phyloP scores from a whole-genome alignment of 2,113 vertebrate genomes.

The Thamnaconus septentrionalis region DNA sequence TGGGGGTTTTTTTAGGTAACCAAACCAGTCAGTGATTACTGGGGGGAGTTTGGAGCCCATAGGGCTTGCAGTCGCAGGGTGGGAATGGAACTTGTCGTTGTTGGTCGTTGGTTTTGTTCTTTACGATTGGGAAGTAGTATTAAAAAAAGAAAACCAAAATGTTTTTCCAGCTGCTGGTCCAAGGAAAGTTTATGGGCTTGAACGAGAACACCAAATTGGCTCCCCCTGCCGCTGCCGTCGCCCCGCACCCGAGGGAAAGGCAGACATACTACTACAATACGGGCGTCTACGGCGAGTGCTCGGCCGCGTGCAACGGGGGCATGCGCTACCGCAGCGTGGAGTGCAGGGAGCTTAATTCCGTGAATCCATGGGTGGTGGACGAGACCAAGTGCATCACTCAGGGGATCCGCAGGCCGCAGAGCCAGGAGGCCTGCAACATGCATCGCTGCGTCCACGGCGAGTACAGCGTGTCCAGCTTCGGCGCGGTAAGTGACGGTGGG shows the following conservation, averaged over 20 bases:
- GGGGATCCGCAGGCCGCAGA: conserved; percentile 68
- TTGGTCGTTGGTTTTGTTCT: no score
- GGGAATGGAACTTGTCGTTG: not conserved
- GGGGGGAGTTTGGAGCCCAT: conserved; percentile 68
- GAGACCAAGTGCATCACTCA: conserved; percentile 76
- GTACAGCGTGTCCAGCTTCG: conserved; percentile 66
- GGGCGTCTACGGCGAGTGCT: conserved; percentile 81
- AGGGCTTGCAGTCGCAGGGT: conserved; percentile 81
- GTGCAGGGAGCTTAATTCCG: conserved; percentile 71
- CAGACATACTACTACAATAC: conserved; percentile 72
- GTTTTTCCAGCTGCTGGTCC: conserved; percentile 35
- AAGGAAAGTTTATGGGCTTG: conserved; percentile 54
- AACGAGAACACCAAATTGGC: conserved; percentile 39
- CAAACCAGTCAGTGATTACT: conserved; percentile 56
- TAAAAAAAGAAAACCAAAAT: no score
- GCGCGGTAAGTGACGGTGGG: conserved; percentile 58
- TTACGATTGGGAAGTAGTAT: no score
- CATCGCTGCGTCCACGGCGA: conserved; percentile 70
- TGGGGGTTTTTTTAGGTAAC: conserved; percentile 32
- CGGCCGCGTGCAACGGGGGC: conserved; percentile 82
- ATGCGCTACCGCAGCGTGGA: conserved; percentile 83
- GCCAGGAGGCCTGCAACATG: conserved; percentile 80
- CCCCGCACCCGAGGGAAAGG: conserved; percentile 22
- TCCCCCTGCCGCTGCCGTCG: conserved; percentile 10
- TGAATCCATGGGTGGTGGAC: conserved; percentile 67